A percentile compares a stretch with the other conserved stretches of the same genome.
Conservation (phyloP, 2,888 invertebrate species). For the Camptogramma bilineatum region DNA sequence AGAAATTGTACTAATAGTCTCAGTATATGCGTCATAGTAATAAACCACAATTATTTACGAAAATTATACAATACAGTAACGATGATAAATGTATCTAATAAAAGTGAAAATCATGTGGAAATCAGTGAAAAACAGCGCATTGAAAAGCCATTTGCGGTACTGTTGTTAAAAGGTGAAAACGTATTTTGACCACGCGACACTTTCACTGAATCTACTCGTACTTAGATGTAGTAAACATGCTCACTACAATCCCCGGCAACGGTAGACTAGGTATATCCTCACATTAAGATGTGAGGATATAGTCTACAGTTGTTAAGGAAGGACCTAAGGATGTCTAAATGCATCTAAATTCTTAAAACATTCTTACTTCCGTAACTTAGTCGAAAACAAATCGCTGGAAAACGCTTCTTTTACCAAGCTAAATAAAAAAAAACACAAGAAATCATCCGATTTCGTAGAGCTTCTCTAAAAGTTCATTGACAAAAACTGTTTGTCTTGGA, state of each 20-base stretch:
- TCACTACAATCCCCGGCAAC: neutral
- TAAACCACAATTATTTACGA: constrained; percentile 5
- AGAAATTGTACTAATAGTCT: too few species aligned
- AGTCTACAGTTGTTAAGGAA: too few species aligned
- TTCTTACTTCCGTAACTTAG: neutral
- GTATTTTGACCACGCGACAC: constrained; percentile 44
- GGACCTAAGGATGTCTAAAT: too few species aligned
- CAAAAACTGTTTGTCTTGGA: too few species aligned
- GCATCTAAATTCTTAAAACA: too few species aligned
- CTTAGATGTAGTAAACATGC: neutral
- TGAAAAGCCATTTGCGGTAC: constrained; percentile 58
- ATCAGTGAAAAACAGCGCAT: constrained; percentile 51
- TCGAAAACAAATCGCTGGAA: neutral
- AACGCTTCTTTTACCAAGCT: too few species aligned
- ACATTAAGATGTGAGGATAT: too few species aligned
- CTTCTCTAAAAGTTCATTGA: too few species aligned
- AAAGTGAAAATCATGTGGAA: constrained; percentile 60
- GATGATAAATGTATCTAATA: constrained; percentile 39
- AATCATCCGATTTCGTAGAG: too few species aligned
- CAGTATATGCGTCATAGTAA: neutral
- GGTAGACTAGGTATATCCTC: neutral
- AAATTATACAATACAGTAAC: constrained; percentile 5
- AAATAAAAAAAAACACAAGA: too few species aligned
- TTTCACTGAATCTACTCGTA: constrained; percentile 47
- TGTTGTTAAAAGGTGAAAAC: constrained; percentile 52